phyloP scores from a whole-genome alignment of 2,113 vertebrate species.

The Perca schrenkii region DNA sequence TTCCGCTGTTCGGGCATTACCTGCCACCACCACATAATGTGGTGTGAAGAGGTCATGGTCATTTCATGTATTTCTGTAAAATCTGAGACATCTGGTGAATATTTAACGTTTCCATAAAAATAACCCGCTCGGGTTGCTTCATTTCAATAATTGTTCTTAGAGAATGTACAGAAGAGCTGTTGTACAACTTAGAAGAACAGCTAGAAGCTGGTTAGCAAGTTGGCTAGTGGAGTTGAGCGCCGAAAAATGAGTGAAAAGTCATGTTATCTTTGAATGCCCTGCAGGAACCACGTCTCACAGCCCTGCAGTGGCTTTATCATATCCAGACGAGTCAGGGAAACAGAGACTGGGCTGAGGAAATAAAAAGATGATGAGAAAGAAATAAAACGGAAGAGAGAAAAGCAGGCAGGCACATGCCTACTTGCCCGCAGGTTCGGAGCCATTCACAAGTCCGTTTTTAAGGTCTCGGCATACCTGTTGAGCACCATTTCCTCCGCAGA shows the following conservation, averaged over 20 bases:
- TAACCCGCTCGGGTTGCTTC: not conserved
- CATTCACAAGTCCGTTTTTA: not conserved
- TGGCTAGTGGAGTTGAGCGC: not conserved
- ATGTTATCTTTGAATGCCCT: not conserved
- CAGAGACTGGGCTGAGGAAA: not conserved
- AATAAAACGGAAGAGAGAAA: not conserved
- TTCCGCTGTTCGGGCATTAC: no score
- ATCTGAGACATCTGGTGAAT: no score
- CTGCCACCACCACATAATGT: no score
- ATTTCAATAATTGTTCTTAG: not conserved
- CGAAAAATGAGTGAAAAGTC: not conserved
- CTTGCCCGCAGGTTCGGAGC: not conserved
- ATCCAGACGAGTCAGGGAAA: not conserved
- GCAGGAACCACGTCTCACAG: not conserved
- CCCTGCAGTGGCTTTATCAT: not conserved
- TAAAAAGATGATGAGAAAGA: constrained; percentile 12
- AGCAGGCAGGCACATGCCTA: not conserved
- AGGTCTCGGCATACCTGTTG: not conserved
- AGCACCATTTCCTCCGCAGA: not conserved
- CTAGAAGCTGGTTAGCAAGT: not conserved
- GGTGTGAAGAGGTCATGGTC: no score
- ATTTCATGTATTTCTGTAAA: not conserved
- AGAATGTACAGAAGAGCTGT: not conserved
- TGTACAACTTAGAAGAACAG: not conserved
- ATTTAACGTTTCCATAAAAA: not conserved